Percentiles rank a stretch among this genome's conserved stretches.
These are phyloP conservation scores for Bufotes viridis DNA, from an alignment of 2,797 vertebrate species.

Conservation along the genomic window DNA sequence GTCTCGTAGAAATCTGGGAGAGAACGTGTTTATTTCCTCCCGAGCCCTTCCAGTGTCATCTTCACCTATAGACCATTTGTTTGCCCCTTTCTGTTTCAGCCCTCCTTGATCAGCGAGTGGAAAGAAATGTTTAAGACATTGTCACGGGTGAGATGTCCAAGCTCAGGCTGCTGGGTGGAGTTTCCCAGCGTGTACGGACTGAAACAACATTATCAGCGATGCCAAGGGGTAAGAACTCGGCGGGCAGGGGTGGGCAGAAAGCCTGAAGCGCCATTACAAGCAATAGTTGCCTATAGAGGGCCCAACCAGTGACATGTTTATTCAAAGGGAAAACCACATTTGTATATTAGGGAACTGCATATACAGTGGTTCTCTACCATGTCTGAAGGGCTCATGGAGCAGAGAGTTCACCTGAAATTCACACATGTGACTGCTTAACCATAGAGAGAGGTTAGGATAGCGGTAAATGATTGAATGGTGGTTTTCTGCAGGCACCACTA, in stretches of 20 bases:
- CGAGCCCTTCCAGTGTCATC: no score
- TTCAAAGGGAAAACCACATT: background rate
- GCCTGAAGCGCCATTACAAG: background rate
- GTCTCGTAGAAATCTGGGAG: no score
- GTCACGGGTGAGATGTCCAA: conserved; percentile 92
- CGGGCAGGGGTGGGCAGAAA: background rate
- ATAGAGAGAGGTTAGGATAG: no score
- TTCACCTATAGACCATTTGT: background rate
- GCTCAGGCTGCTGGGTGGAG: conserved; percentile 95
- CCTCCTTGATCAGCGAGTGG: conserved; percentile 92
- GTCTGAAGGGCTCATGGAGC: background rate
- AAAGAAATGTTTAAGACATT: conserved; percentile 96
- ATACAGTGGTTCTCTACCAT: background rate
- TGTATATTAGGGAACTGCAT: background rate
- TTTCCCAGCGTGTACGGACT: conserved; percentile 97
- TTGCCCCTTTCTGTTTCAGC: conserved; percentile 70
- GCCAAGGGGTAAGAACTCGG: conserved; percentile 85
- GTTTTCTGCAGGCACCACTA: no score
- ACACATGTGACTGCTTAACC: background rate
- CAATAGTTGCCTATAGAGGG: background rate
- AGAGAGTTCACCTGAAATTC: background rate
- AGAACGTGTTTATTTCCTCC: no score
- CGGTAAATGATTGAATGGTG: no score
- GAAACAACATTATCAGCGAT: conserved; percentile 98
- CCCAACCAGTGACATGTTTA: background rate